Base-by-base conservation (phyloP, 2,888 invertebrate species). In the Trichogramma dendrolimi region DNA sequence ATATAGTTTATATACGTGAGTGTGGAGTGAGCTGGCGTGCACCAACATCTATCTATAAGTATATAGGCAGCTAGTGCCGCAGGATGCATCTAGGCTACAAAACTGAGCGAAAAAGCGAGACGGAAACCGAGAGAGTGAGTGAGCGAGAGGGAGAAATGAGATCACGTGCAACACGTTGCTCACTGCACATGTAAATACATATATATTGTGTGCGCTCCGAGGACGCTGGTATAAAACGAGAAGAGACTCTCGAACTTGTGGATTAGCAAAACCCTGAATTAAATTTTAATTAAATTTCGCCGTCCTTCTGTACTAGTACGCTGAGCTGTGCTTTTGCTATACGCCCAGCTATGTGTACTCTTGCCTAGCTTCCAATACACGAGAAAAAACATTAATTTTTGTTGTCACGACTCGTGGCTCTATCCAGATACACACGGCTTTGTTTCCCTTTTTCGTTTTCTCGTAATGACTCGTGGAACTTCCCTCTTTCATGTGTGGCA, bases 261-360 rank as follows among this genome's bases (percentile, higher is more conserved):
- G 75, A 75, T 74, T 75, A 75, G 71, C 67, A 69, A 71, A 74
- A 70, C 70, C 72, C 68, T 66, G 72, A 75, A 74, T 75, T 72
- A 70, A 73, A 75, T 73, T 75, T 75, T 75, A 75, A 75, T 76
- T 73, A 75, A 76, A 75, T 72, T 71, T 71, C 54, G 46, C 50
- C 43, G n/a, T 60, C 14, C 14, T 14, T 14, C 14, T 14, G 14
- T 14, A 14, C 14, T 14, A 14, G 14, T 14, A 14, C 14, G 14
- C 14, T 14, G 14, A 14, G 14, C 14, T 14, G 14, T 14, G 14
- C 14, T 14, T 14, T 14, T 14, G 14, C 14, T 14, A 14, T 14
- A 14, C 14, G 14, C 14, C 14, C 14, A 14, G 14, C 14, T 14
- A 14, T 14, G 14, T 14, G 14, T 2, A 14, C 14, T 14, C 14